Base-by-base conservation (phyloP, 2,113 vertebrate species). In the Sula dactylatra region DNA sequence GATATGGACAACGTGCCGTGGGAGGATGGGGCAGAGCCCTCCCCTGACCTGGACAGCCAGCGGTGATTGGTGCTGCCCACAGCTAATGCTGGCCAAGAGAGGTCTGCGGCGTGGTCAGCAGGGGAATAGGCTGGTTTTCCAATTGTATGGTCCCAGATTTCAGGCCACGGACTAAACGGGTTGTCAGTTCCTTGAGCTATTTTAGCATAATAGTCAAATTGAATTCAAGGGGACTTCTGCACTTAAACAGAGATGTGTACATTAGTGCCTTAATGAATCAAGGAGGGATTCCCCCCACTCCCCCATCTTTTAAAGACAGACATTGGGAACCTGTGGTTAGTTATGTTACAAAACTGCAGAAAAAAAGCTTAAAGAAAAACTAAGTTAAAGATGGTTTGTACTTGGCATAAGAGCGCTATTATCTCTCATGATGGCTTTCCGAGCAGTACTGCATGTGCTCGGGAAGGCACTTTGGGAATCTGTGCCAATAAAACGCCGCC, bases 401-500 rank as follows among this genome's bases (percentile, higher is more conserved):
- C 62, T 93, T 92, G 90, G 77, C 85, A 29, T 18, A 32, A 40
- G 38, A 82, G 66, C 0, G 0, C 66, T 87, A 1, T 89, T 91
- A 65, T 84, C 81, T 84, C 69, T 59, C 77, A 10, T 1, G 26
- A 50, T 94, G 83, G 71, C 71, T 96, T 73, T 76, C 56, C 42
- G 84, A 59, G 69, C 79, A 82, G 92, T 32, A 84, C 76, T 88
- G 47, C 56, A 4, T 73, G 76, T 95, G 86, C 93, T 91, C 3
- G 13, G 50, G 86, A 92, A 96, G 89, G 71, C 80, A 47, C 72
- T 94, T 32, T 47, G 81, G 59, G 82, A 40, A 38, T 74, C 50
- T 54, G 21, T 93, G 96, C 96, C 93, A 94, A 27, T 55, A 81
- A 79, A 83, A 77, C 45, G n/a, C 79, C 84, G 90, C 62, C 84